Percentiles rank a stretch among this genome's conserved stretches.
phyloP scores from a whole-genome alignment of 2,888 invertebrate species.

The Nematopogon swammerdamellus region DNA sequence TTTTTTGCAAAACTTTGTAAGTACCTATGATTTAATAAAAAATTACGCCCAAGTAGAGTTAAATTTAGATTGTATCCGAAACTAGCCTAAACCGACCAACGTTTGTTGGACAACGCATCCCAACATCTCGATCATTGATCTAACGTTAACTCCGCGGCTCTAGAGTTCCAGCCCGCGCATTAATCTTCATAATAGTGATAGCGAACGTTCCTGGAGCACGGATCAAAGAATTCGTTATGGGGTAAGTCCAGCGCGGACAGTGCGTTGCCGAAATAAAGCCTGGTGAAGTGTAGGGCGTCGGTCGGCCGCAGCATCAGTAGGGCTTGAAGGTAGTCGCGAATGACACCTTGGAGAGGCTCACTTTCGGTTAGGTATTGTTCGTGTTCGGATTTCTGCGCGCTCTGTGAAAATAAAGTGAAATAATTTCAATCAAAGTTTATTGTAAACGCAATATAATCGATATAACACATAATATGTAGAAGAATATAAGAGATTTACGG shows the following conservation, averaged over 20 bases:
- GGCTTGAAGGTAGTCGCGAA: slow-evolving; percentile 60
- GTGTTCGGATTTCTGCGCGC: slow-evolving; percentile 40
- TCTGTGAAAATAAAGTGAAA: slow-evolving; percentile 22
- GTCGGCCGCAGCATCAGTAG: slow-evolving; percentile 55
- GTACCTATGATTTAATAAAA: too few species aligned
- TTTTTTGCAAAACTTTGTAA: too few species aligned
- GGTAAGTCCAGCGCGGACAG: slow-evolving; percentile 45
- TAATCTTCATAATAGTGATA: slow-evolving; percentile 44
- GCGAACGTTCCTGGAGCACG: slow-evolving; percentile 31
- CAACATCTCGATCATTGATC: too few species aligned
- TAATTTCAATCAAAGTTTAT: slow-evolving; percentile 1
- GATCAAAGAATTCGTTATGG: slow-evolving; percentile 46
- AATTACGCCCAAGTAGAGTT: too few species aligned
- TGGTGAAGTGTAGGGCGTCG: slow-evolving; percentile 55
- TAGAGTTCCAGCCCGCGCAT: too few species aligned
- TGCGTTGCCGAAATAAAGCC: slow-evolving; percentile 50
- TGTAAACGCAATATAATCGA: too few species aligned
- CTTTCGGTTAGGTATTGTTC: slow-evolving; percentile 57
- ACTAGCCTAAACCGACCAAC: too few species aligned
- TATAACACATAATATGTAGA: too few species aligned
- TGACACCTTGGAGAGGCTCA: slow-evolving; percentile 50
- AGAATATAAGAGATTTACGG: too few species aligned
- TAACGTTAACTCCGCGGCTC: too few species aligned
- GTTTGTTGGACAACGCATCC: too few species aligned
- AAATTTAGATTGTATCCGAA: too few species aligned